Base-by-base conservation (phyloP, 2,888 invertebrate species). In the Eupsilia transversa region DNA sequence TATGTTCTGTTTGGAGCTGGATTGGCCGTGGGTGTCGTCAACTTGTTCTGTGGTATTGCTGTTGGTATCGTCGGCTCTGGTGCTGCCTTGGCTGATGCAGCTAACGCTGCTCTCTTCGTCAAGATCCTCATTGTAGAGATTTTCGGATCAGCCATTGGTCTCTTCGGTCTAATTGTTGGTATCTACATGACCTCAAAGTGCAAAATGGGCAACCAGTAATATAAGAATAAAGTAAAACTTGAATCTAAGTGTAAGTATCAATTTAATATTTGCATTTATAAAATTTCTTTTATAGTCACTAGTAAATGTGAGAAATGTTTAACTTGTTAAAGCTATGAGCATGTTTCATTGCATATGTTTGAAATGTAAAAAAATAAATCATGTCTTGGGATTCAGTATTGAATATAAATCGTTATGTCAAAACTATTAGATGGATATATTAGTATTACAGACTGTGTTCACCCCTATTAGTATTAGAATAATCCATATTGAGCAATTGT, bases 51-150 rank as follows among this genome's bases (percentile, higher is more conserved):
- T 94, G 99, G 99, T 79, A 95, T 96, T 69, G 98, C 99, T 86
- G 99, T 99, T 49, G 99, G 99, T n/a, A 98, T 99, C 90, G 99
- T 99, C 49, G 99, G 99, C 30, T 99, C 99, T 6, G 99, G 99
- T 79, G 99, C 99, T 60, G 99, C 99, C 30, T 97, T 99, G 17
- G 98, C 99, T 69, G 99, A 99, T 96, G 99, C 99, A 46, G 99
- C 99, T 57, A 99, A 99, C 93, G 98, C 99, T 30, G 97, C 98
- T 5, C 97, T 99, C 12, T 99, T 99, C 92, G 99, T 99, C 68
- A 99, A 99, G 96, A 99, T 99, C 93, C 97, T 99, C 60, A 99
- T 99, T 94, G 98, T 99, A 63, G 99, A 99, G 96, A 99, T 99
- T 95, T 99, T 99, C 93, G 99, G 99, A 77, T 99, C 99, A 91